Percentiles rank a stretch among this genome's conserved stretches.
Conservation (phyloP, 2,797 vertebrate species). For the Meda fulgida region DNA sequence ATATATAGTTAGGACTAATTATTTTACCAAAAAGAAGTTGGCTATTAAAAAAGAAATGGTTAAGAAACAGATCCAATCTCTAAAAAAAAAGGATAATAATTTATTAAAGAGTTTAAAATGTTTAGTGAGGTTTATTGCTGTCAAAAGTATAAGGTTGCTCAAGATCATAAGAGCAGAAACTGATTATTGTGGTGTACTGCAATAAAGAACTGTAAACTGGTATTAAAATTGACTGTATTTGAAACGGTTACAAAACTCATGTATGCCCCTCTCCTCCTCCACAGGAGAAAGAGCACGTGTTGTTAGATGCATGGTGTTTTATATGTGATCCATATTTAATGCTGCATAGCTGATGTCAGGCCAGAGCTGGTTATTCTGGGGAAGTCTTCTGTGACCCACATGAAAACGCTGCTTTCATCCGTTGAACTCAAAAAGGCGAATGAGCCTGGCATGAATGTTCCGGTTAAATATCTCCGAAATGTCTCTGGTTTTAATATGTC, state of each 20-base stretch:
- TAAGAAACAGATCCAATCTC: neutral
- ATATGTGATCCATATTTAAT: constrained; percentile 60
- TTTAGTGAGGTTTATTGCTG: neutral
- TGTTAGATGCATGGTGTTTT: constrained; percentile 46
- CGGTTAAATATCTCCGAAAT: constrained; percentile 48
- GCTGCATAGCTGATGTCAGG: constrained; percentile 36
- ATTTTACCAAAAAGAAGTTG: neutral
- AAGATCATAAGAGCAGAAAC: neutral
- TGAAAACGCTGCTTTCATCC: constrained; percentile 37
- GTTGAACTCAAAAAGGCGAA: constrained; percentile 39
- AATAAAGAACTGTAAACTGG: neutral
- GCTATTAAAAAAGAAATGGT: neutral
- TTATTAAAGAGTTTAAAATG: neutral
- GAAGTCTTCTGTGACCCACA: constrained; percentile 52
- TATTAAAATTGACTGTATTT: constrained; percentile 12
- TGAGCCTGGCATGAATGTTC: constrained; percentile 46
- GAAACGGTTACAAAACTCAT: neutral
- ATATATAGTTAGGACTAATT: neutral
- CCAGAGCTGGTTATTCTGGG: constrained; percentile 55
- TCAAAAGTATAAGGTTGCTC: constrained; percentile 4
- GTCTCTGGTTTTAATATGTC: constrained; percentile 30
- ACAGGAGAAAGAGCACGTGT: constrained; percentile 6
- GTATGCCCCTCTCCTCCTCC: neutral
- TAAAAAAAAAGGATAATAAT: neutral
- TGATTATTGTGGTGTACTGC: neutral